Evolutionary conservation across 2,888 invertebrate species (phyloP), one percentile per base, ranked within the genome.

Genomic region (Oscheius onirici): DNA sequence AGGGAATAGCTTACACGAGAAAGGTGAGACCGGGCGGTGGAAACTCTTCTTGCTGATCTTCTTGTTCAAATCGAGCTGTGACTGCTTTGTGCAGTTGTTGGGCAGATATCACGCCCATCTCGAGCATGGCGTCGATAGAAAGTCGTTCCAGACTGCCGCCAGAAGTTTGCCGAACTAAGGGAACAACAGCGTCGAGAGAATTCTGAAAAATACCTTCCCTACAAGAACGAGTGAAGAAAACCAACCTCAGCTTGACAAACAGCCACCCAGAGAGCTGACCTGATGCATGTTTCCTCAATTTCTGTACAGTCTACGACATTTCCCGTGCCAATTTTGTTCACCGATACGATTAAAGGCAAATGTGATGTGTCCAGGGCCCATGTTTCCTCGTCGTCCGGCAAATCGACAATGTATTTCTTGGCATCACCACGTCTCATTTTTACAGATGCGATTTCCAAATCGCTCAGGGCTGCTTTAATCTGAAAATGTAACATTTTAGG

Each of bases 391-490:
- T 77, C 63, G 65, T 79, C 68, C 24, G 84, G 74, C 70, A 75
- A 69, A 66, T 84, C 81, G 13, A 84, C 74, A 26, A 74, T 69
- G 69, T 77, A 74, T 69, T 79, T 80, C 41, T 83, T 82, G 22
- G 80, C 82, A 40, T 84, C 84, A 11, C 81, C 83, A 20, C 75
- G 79, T n/a, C 80, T 54, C 28, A 80, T 74, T 10, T 80, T 74
- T 17, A 84, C 75, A 24, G 78, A 76, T 17, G 78, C 76, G 58
- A 84, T 80, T 46, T 81, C 72, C 15, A 80, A 63, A 66, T 84
- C 80, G 55, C 72, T 80, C 34, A 85, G 71, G 8, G 85, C 85
- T 6, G 84, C 83, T 60, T 82, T 83, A 8, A 78, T 75, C 83
- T 83, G 43, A 66, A 66, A 41, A 2, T n/a, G n/a, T n/a, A n/a